Base-by-base conservation (phyloP, 2,888 invertebrate genomes). In the Lepidonotus clava region DNA sequence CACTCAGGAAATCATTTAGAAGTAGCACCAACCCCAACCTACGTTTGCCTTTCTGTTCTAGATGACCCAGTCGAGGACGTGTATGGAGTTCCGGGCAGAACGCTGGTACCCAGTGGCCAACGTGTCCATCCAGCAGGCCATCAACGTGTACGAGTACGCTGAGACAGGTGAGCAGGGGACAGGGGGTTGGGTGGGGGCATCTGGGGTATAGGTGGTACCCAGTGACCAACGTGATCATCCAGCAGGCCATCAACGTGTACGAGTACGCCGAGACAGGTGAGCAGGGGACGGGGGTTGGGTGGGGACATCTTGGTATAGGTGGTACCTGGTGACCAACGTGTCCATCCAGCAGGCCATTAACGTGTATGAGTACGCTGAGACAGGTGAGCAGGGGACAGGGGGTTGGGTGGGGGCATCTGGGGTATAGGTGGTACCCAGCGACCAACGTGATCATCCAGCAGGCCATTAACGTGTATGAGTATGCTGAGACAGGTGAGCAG, bases 271-370 rank as follows among this genome's bases (percentile, higher is more conserved):
- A 98, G 85, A 98, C 98, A 92, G 98, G 98, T 98, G 94, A 0
- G 84, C 8, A 41, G 1, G 8, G 11, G 5, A 11, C 36, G 32
- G 8, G 21, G 34, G n/a, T n/a, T n/a, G n/a, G n/a, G n/a, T n/a
- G 21, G 97, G 97, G 95, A 97, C 98, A 94, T 97, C 97, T 0
- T 96, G 98, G 85, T 98, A 98, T 94, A 96, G 98, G 90, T 99
- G 98, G 98, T 97, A 96, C 95, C 98, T 98, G 0, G 98, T 98
- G 1, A 98, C 98, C 80, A 99, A 99, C 95, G 97, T 98, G 97
- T 98, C 98, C 0, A 96, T 98, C 76, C 98, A 97, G 94, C 96
- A 98, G 90, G 96, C 98, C 1, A 96, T 98, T 85, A 96, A 97
- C 86, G 96, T 98, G 14, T 98, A 98, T 94, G 98, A 99, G 95